These are phyloP conservation scores for Drosophila mimetica DNA, from an alignment of 2,888 invertebrate species.

Conservation along the genomic window DNA sequence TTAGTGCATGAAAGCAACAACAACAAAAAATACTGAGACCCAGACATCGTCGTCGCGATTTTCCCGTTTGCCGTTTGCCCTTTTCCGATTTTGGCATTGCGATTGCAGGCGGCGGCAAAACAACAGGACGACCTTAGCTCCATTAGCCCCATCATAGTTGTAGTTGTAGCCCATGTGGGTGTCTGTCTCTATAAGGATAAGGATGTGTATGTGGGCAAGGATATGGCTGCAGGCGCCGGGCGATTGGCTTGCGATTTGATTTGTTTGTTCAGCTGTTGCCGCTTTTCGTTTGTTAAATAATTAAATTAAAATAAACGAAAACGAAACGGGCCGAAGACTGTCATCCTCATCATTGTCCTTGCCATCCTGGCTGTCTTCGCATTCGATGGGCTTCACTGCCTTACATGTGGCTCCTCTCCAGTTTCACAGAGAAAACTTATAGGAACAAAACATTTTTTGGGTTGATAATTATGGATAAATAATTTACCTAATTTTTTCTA, in stretches of 20 bases:
- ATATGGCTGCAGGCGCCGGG: constrained; percentile 28
- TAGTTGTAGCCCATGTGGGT: constrained; percentile 17
- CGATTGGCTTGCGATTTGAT: constrained; percentile 57
- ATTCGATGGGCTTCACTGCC: constrained; percentile 2
- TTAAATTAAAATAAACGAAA: constrained; percentile 67
- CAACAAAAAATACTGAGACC: constrained; percentile 7
- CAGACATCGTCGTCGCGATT: constrained; percentile 48
- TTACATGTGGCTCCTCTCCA: too few relatives aligned
- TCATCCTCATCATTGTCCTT: constrained; percentile 17
- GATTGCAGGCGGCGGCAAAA: constrained; percentile 22
- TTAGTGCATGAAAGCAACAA: not conserved
- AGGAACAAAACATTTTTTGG: too few relatives aligned
- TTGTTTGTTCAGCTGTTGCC: constrained; percentile 59
- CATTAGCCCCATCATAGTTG: constrained; percentile 45
- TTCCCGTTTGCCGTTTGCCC: constrained; percentile 33
- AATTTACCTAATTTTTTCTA: not conserved
- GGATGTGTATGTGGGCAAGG: constrained; percentile 1
- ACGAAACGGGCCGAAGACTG: constrained; percentile 22
- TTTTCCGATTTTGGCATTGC: constrained; percentile 23
- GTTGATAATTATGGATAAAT: too few relatives aligned
- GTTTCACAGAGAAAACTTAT: too few relatives aligned
- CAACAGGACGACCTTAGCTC: constrained; percentile 24
- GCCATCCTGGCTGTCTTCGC: constrained; percentile 10
- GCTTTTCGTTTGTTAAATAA: constrained; percentile 52
- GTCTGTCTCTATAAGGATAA: not conserved